A percentile compares a stretch with the other conserved stretches of the same genome.
Evolutionary conservation across 2,888 invertebrate genomes (phyloP).

Genomic region (Acanthosepion lycidas): DNA sequence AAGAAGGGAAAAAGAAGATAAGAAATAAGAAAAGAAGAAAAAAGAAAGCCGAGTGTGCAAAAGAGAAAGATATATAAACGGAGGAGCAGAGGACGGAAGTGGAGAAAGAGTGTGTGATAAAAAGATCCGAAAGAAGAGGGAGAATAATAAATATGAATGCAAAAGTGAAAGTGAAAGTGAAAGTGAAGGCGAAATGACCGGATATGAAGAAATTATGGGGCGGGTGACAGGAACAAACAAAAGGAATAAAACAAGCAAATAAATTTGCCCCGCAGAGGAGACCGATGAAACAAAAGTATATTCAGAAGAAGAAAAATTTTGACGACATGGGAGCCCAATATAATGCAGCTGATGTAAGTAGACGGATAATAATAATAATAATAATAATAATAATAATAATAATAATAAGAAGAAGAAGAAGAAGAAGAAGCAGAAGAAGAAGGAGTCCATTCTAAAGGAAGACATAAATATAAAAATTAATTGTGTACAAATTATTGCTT

Average conservation of each 20-base stretch:
- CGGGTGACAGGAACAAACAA: background rate
- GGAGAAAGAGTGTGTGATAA: too few species aligned
- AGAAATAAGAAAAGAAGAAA: too few species aligned
- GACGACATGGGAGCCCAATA: background rate
- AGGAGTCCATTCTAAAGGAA: background rate
- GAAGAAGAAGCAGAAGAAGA: constrained; percentile 33
- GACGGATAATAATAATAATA: background rate
- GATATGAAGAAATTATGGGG: background rate
- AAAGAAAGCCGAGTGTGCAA: too few species aligned
- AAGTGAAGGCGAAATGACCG: too few species aligned
- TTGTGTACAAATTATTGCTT: too few species aligned
- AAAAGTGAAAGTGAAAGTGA: too few species aligned
- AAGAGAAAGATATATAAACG: too few species aligned
- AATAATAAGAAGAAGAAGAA: background rate
- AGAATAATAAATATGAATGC: too few species aligned
- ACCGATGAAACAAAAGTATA: background rate
- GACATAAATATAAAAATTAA: too few species aligned
- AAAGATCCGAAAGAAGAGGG: too few species aligned
- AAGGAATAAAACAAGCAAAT: background rate
- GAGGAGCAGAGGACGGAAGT: too few species aligned
- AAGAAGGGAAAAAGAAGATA: too few species aligned
- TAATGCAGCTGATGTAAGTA: background rate
- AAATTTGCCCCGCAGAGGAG: background rate
- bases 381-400: background rate
- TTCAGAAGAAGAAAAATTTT: background rate